Conservation (phyloP, 2,797 vertebrate species). For the Heterohyrax brucei region DNA sequence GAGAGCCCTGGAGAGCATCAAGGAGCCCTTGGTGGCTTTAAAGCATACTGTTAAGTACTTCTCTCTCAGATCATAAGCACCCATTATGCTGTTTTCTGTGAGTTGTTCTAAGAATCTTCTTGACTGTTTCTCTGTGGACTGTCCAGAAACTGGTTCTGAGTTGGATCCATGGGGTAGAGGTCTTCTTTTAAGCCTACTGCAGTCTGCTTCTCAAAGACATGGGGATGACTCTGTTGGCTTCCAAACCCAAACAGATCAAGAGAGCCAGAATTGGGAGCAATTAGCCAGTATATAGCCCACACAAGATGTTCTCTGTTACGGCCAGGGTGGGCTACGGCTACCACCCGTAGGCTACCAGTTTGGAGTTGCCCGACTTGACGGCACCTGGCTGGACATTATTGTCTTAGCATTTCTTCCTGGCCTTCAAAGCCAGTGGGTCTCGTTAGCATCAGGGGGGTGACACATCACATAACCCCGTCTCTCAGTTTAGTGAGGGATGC, state of each 20-base stretch:
- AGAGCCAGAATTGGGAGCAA: not conserved
- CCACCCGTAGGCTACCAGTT: not conserved
- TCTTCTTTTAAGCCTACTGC: not conserved
- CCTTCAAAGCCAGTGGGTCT: not conserved
- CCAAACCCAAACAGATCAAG: not conserved
- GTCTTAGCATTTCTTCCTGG: not conserved
- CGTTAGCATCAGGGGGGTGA: not conserved
- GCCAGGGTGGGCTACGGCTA: not conserved
- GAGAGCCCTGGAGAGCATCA: not conserved
- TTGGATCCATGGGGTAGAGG: not conserved
- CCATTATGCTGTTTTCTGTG: not conserved
- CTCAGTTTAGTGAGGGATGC: not conserved
- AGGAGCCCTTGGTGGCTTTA: conserved; percentile 21
- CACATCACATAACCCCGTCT: not conserved
- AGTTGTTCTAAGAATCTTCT: not conserved
- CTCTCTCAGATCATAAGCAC: not conserved
- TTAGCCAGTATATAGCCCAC: not conserved
- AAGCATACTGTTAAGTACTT: not conserved
- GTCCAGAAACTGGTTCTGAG: not conserved
- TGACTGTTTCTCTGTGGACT: not conserved
- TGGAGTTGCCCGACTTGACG: not conserved
- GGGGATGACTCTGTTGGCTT: not conserved
- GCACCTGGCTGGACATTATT: not conserved
- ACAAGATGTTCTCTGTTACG: not conserved
- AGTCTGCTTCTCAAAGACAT: conserved; percentile 55